phyloP scores from a whole-genome alignment of 2,113 vertebrate species.

The Xenopus laevis region DNA sequence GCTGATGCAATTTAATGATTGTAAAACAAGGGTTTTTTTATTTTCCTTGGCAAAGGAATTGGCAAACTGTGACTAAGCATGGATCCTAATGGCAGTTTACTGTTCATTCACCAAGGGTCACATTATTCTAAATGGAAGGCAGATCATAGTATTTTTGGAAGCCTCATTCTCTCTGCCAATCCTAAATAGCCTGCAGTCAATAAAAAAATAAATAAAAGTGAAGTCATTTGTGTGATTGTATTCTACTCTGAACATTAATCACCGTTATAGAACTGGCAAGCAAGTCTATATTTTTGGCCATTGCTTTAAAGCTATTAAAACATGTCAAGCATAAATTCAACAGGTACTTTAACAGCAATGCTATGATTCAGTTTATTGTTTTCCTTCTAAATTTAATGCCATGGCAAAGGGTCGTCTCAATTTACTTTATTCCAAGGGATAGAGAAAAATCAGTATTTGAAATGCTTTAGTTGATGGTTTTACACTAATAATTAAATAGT shows the following conservation, averaged over 20 bases:
- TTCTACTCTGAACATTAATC: background rate
- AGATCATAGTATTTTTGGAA: background rate
- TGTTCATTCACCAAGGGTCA: background rate
- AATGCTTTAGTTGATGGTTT: no score
- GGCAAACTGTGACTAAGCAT: slow-evolving; percentile 11
- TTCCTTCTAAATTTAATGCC: no score
- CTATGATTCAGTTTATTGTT: no score
- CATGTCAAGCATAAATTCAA: background rate
- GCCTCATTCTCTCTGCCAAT: background rate
- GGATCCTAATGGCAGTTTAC: slow-evolving; percentile 7
- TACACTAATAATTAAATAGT: no score
- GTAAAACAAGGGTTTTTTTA: slow-evolving; percentile 14
- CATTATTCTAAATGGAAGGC: background rate
- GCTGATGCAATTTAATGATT: slow-evolving; percentile 8
- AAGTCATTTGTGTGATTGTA: background rate
- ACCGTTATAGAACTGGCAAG: background rate
- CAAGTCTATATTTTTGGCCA: background rate
- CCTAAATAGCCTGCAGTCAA: background rate
- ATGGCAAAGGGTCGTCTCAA: no score
- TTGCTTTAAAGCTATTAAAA: background rate
- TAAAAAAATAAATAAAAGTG: background rate
- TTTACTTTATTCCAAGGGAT: no score
- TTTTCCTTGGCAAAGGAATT: slow-evolving; percentile 4
- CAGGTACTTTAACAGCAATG: background rate
- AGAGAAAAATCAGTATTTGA: no score